These are phyloP conservation scores for Pygmarrhopalites habei DNA, from an alignment of 1,140 invertebrate species.

Conservation along the genomic window DNA sequence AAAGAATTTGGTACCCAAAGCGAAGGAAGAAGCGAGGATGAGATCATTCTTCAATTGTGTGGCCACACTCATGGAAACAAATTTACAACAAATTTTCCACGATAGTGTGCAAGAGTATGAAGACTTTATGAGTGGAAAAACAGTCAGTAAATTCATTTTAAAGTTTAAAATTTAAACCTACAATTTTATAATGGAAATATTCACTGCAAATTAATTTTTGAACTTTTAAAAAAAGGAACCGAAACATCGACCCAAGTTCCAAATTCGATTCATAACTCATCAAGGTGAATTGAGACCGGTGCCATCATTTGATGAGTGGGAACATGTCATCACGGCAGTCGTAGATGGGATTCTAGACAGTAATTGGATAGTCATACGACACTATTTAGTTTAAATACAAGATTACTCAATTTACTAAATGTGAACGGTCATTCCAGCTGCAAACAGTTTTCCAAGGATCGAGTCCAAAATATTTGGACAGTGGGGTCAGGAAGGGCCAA, in stretches of 20 bases:
- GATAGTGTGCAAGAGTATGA: conserved; percentile 71
- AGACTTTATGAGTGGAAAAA: conserved; percentile 64
- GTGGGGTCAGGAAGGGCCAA: conserved; percentile 19
- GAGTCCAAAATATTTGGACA: conserved; percentile 37
- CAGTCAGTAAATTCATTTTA: conserved; percentile 50
- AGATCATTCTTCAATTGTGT: conserved; percentile 76
- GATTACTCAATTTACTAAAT: too few species aligned
- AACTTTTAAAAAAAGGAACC: conserved; percentile 20
- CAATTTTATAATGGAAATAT: too few species aligned
- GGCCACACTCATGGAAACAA: conserved; percentile 75
- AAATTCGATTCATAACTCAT: neutral
- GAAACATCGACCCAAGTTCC: conserved; percentile 31
- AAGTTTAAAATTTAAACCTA: neutral
- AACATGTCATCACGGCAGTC: conserved; percentile 21
- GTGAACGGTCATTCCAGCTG: too few species aligned
- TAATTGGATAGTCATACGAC: too few species aligned
- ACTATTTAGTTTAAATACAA: too few species aligned
- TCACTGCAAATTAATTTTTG: too few species aligned
- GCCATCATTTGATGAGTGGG: conserved; percentile 39
- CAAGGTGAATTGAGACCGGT: conserved; percentile 18
- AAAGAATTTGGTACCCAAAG: conserved; percentile 63
- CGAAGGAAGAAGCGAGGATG: conserved; percentile 56
- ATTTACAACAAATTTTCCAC: conserved; percentile 70
- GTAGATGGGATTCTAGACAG: conserved; percentile 31
- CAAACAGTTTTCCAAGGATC: conserved; percentile 33